Evolutionary conservation across 1,140 invertebrate genomes (phyloP).

Genomic region (Mylabris phalerata): DNA sequence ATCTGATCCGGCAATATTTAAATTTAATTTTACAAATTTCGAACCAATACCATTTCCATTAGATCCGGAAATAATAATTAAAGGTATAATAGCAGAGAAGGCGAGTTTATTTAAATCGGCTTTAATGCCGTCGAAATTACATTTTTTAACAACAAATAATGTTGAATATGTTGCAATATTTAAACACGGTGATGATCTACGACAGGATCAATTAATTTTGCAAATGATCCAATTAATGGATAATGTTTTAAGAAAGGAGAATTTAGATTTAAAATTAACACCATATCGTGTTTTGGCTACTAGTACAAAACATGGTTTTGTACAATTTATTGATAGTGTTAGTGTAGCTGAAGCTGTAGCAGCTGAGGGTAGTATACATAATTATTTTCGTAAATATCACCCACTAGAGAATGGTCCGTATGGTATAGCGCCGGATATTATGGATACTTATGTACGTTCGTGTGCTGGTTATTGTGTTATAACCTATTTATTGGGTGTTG

Average conservation of each 20-base stretch:
- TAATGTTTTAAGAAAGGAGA: constrained; percentile 84
- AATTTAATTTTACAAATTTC: constrained; percentile 86
- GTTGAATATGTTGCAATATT: constrained; percentile 95
- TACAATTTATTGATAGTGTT: constrained; percentile 94
- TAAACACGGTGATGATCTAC: constrained; percentile 97
- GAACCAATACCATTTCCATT: constrained; percentile 90
- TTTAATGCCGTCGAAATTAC: constrained; percentile 93
- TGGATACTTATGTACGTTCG: constrained; percentile 96
- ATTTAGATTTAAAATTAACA: constrained; percentile 91
- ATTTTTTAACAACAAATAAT: constrained; percentile 76
- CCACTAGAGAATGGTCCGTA: constrained; percentile 82
- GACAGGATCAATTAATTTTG: constrained; percentile 96
- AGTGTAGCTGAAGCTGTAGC: constrained; percentile 87
- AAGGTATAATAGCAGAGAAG: constrained; percentile 81
- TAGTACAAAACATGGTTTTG: constrained; percentile 91
- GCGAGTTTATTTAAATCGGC: constrained; percentile 95
- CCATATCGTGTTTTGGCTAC: constrained; percentile 92
- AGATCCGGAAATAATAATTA: constrained; percentile 85
- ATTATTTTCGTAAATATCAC: constrained; percentile 85
- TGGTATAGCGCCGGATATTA: constrained; percentile 86
- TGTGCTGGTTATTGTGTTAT: constrained; percentile 99
- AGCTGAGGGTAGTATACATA: constrained; percentile 78
- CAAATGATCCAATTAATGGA: constrained; percentile 99
- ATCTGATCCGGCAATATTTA: constrained; percentile 65
- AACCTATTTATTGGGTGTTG: constrained; percentile 94